Base-by-base conservation (phyloP, 2,113 vertebrate genomes). In the Chaetura pelagica region DNA sequence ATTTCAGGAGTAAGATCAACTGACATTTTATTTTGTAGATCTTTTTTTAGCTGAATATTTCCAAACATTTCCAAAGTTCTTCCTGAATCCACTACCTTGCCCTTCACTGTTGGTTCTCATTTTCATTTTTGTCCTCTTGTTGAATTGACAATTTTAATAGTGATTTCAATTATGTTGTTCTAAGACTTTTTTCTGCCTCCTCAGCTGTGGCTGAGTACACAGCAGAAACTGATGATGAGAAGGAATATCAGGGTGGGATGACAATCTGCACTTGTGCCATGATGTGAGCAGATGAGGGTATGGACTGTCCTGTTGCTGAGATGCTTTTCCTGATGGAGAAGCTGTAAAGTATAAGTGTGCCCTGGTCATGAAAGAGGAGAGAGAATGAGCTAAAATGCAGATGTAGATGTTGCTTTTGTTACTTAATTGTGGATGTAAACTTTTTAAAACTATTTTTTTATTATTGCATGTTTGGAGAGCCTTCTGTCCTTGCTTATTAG, bases 281-380 rank as follows among this genome's bases (percentile, higher is more conserved):
- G 19, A 11, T 0, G 0, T 24, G 38, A 71, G 35, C 57, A 64
- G 30, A 20, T 30, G 20, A 30, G 73, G 26, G 5, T 40, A 11
- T 27, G 3, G 69, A 16, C 17, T 38, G 22, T 32, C 14, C 22
- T 62, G 19, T 32, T 79, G 29, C 61, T 76, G 67, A 59, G 38
- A 10, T 34, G 13, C 46, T 87, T 89, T 76, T 35, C 35, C 27
- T 58, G 24, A 40, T 40, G n/a, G 34, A n/a, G 58, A 66, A 74
- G 12, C 42, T 74, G 14, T 54, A 1, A 49, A 77, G 29, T 15
- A 10, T 73, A 9, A 7, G 42, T 1, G 1, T 81, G 32, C 12
- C 29, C 42, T 18, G 15, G 15, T 61, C 34, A 55, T 22, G 18
- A 15, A 84, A 30, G 38, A 71, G 29, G n/a, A 71, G 46, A 23